These are phyloP conservation scores for Nebria ingens DNA, from an alignment of 1,140 invertebrate species.

Conservation along the genomic window DNA sequence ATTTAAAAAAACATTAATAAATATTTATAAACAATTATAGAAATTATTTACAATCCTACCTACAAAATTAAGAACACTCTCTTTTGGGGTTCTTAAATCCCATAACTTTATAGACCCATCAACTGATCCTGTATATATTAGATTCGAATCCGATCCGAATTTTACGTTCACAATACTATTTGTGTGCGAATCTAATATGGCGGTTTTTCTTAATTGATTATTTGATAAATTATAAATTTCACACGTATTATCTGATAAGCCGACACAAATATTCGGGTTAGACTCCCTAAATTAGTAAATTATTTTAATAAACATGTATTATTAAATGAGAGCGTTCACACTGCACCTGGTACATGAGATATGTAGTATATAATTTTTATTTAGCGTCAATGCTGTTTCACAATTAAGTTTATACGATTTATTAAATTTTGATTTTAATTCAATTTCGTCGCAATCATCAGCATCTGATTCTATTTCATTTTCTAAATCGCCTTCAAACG, in stretches of 20 bases:
- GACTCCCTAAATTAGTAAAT: slow-evolving; percentile 18
- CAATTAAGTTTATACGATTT: neutral
- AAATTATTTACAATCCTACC: slow-evolving; percentile 7
- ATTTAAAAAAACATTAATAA: slow-evolving; percentile 13
- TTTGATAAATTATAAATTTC: slow-evolving; percentile 22
- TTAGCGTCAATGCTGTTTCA: slow-evolving; percentile 3
- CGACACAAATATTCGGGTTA: slow-evolving; percentile 20
- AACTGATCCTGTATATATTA: slow-evolving; percentile 47
- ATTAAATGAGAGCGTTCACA: neutral
- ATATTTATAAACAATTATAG: no score
- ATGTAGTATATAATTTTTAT: slow-evolving; percentile 2
- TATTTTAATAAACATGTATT: neutral
- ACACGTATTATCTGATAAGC: slow-evolving; percentile 19
- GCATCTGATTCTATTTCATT: neutral
- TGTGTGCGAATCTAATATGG: slow-evolving; percentile 35
- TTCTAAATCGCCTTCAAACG: neutral
- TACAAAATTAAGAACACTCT: slow-evolving; percentile 32
- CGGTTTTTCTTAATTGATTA: slow-evolving; percentile 16
- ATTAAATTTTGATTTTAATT: neutral
- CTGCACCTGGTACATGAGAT: slow-evolving; percentile 1
- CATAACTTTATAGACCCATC: slow-evolving; percentile 52
- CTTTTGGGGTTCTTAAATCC: slow-evolving; percentile 48
- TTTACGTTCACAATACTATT: slow-evolving; percentile 44
- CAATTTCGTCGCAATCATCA: neutral
- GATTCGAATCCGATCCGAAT: slow-evolving; percentile 46